A percentile compares a stretch with the other conserved stretches of the same genome.
Evolutionary conservation across 2,797 vertebrate species (phyloP).

Genomic region (Melanogrammus aeglefinus): DNA sequence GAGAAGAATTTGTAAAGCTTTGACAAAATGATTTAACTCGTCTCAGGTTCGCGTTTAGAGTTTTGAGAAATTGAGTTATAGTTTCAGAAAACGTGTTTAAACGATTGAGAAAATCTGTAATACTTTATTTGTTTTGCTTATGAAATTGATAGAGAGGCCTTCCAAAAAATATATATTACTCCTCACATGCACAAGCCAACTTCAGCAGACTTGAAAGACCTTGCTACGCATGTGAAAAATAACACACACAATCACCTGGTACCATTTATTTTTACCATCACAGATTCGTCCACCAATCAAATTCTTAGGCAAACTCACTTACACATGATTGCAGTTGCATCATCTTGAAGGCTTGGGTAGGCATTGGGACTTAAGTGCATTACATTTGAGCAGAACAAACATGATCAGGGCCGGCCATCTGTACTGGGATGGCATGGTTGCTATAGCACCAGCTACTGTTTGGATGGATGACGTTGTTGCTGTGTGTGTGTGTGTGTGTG

Average conservation of each 20-base stretch:
- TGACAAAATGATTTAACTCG: too few relatives aligned
- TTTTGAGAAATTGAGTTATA: too few relatives aligned
- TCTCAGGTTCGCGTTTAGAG: too few relatives aligned
- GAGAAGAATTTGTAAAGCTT: too few relatives aligned
- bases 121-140: not conserved
- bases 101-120: not conserved
- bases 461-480: constrained; percentile 52
- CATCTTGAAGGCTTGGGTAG: constrained; percentile 46
- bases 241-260: not conserved
- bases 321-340: constrained; percentile 33
- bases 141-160: not conserved
- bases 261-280: not conserved
- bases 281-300: not conserved
- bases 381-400: constrained; percentile 72
- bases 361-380: constrained; percentile 62
- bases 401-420: constrained; percentile 69
- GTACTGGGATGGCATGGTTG: constrained; percentile 66
- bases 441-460: constrained; percentile 61
- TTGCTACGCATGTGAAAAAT: not conserved
- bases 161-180: not conserved
- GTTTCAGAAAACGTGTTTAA: too few relatives aligned
- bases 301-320: constrained; percentile 3
- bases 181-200: not conserved
- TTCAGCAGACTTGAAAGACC: not conserved
- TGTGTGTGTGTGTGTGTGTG: not conserved